Conservation (phyloP, 2,888 invertebrate species). For the Tribolium freemani region DNA sequence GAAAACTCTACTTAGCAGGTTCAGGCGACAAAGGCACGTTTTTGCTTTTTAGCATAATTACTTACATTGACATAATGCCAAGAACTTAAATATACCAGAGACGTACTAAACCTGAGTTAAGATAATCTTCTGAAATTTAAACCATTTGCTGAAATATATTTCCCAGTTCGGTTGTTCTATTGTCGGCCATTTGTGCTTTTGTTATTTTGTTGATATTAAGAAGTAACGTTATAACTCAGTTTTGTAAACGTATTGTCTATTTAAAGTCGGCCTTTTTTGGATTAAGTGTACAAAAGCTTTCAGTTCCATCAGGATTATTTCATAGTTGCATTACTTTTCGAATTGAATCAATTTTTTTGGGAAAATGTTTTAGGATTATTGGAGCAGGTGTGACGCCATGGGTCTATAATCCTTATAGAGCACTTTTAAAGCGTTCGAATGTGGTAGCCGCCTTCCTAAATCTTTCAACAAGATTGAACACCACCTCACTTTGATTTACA, state of each 20-base stretch:
- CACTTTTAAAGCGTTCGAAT: constrained; percentile 32
- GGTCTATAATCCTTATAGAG: constrained; percentile 21
- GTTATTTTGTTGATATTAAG: background rate
- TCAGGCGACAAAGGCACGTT: background rate
- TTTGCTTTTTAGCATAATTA: background rate
- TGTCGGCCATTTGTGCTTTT: background rate
- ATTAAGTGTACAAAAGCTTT: background rate
- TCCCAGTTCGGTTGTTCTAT: background rate
- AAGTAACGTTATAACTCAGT: background rate
- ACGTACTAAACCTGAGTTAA: background rate
- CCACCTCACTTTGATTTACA: constrained; percentile 37
- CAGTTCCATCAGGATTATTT: background rate
- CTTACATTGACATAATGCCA: background rate
- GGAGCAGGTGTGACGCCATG: background rate
- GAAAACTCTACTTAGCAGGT: background rate
- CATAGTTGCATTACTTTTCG: background rate
- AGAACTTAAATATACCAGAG: background rate
- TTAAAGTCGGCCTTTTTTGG: background rate
- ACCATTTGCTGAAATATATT: background rate
- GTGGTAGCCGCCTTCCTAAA: constrained; percentile 32
- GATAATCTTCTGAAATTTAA: background rate
- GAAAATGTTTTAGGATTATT: background rate
- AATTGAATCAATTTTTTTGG: background rate
- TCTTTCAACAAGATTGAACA: constrained; percentile 38
- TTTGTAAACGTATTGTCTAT: background rate